phyloP scores from a whole-genome alignment of 2,888 invertebrate genomes.

The Nymphalis polychloros region DNA sequence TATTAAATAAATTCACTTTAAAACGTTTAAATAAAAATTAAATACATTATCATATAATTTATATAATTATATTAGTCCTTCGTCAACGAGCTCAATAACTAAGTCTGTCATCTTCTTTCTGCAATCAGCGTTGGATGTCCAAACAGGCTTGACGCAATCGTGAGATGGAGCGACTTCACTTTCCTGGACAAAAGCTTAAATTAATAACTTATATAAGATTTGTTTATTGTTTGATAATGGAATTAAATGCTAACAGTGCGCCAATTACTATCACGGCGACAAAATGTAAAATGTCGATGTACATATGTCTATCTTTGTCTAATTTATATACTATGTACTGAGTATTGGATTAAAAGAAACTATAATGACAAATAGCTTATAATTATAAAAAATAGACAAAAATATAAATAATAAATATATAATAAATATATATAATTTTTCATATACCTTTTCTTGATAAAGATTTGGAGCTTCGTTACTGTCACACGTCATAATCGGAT shows the following conservation, averaged over 20 bases:
- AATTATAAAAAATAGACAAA: too few species aligned
- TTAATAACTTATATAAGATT: too few species aligned
- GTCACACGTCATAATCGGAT: conserved; percentile 86
- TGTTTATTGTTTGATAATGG: too few species aligned
- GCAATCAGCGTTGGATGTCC: conserved; percentile 81
- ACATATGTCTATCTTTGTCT: too few species aligned
- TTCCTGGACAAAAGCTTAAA: conserved; percentile 53
- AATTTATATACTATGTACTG: too few species aligned
- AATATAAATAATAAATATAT: too few species aligned
- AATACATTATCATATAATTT: not conserved
- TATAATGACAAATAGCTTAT: not conserved
- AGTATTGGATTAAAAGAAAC: not conserved
- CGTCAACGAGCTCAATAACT: conserved; percentile 85
- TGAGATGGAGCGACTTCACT: conserved; percentile 50
- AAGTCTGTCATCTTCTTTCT: conserved; percentile 86
- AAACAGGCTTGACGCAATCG: conserved; percentile 62
- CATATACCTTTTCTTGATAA: conserved; percentile 79
- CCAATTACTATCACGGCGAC: too few species aligned
- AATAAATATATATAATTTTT: too few species aligned
- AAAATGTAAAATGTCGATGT: too few species aligned
- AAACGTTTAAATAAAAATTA: conserved; percentile 11
- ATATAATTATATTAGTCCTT: conserved; percentile 72
- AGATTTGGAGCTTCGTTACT: conserved; percentile 87
- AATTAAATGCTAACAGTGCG: too few species aligned
- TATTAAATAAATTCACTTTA: conserved; percentile 6